Conservation (phyloP, 1,140 invertebrate species). For the Colletes latitarsis region DNA sequence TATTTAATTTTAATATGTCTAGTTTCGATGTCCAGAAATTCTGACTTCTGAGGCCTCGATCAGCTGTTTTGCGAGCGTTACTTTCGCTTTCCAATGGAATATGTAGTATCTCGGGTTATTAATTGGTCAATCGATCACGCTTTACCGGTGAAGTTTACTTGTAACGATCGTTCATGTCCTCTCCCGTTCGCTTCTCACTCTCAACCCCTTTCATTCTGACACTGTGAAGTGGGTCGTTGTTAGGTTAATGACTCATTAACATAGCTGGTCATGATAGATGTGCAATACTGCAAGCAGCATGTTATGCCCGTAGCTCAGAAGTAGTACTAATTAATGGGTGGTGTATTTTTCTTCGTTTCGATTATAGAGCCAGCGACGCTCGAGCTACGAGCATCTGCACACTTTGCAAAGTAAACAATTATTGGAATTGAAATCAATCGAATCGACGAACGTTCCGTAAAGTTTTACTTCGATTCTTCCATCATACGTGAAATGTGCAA, state of each 20-base stretch:
- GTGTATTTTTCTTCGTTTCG: slow-evolving; percentile 24
- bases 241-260: slow-evolving; percentile 66
- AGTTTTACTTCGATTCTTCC: too few relatives aligned
- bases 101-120: background rate
- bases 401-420: too few relatives aligned
- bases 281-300: slow-evolving; percentile 43
- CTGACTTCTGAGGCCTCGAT: too few relatives aligned
- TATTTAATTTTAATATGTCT: too few relatives aligned
- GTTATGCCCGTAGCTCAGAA: slow-evolving; percentile 29
- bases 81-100: slow-evolving; percentile 1
- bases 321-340: slow-evolving; percentile 36
- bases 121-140: slow-evolving; percentile 42
- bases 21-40: too few relatives aligned
- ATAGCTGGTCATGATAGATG: slow-evolving; percentile 61
- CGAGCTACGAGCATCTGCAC: too few relatives aligned
- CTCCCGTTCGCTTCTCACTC: background rate
- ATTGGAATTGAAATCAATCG: too few relatives aligned
- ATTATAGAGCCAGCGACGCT: too few relatives aligned
- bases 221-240: slow-evolving; percentile 52
- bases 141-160: slow-evolving; percentile 37
- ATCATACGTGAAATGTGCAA: too few relatives aligned
- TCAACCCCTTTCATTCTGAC: background rate
- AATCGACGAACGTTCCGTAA: too few relatives aligned
- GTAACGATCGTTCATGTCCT: slow-evolving; percentile 34
- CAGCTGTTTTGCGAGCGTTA: too few relatives aligned